Evolutionary conservation across 2,113 vertebrate species (phyloP), one percentile per base, ranked within the genome.

Genomic region (Meleagris gallopavo): DNA sequence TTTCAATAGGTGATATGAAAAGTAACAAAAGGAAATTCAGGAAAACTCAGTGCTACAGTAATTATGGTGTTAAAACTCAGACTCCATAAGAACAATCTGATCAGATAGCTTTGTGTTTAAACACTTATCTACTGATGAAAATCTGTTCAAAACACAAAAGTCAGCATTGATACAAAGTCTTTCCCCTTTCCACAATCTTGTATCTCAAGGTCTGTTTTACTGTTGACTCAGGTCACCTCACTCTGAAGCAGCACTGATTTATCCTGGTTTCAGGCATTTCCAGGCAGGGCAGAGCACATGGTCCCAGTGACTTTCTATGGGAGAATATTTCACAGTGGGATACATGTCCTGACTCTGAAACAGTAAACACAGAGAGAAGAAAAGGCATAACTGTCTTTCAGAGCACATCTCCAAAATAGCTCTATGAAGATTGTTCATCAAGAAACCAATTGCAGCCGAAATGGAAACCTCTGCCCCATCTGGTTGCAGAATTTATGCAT

Each of bases 241-340:
- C 54, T 41, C 57, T 45, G 25, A 57, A 25, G 32, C 32, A 88
- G 57, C 0, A 3, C 73, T 78, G 86, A 74, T 72, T 77, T 66
- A 17, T 13, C 65, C 6, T 10, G 88, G 88, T 90, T 34, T 13
- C n/a, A 75, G 86, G 76, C 77, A 61, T 29, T 57, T 61, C 29
- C 41, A 83, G 57, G 46, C 64, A 34, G 88, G 83, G 50, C 83
- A 78, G 29, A 41, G 79, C 0, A 6, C 55, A 55, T 32, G 76
- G 72, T 12, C 67, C 21, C 3, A 0, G 0, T 27, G 11, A 0
- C 1, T 11, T 2, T 9, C 48, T n/a, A 55, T 22, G 46, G 46
- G 50, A 75, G 22, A 46, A 75, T 58, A 18, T 71, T 72, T 40
- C 74, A 5, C 77, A 43, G 50, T 0, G 9, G 55, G 27, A 27